Evolutionary conservation across 92 coral and sea anemone genomes (phyloP).

Genomic region (Phenganax subtilis): DNA sequence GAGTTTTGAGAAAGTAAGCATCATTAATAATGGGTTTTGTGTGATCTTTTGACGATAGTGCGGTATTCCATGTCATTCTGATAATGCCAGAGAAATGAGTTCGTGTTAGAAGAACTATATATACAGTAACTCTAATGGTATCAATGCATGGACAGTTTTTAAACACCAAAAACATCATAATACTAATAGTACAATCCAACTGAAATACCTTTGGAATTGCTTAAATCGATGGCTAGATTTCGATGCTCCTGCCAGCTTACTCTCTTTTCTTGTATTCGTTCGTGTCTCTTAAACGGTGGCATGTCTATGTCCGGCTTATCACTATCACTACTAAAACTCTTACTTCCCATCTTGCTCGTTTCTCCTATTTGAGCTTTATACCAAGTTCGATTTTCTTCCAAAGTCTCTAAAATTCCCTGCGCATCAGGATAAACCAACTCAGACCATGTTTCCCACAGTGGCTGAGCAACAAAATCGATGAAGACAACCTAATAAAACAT

Average conservation of each 20-base stretch:
- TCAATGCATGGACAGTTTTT: neutral
- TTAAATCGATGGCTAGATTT: slow-evolving; percentile 86
- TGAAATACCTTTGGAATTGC: slow-evolving; percentile 52
- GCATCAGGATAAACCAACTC: slow-evolving; percentile 93
- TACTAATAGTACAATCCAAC: neutral
- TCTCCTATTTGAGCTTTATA: slow-evolving; percentile 81
- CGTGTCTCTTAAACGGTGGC: slow-evolving; percentile 57
- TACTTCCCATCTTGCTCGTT: slow-evolving; percentile 2
- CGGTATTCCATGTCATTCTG: no score
- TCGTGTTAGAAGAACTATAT: no score
- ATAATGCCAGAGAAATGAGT: no score
- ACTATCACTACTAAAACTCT: slow-evolving; percentile 63
- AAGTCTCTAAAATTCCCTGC: slow-evolving; percentile 75
- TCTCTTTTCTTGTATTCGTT: slow-evolving; percentile 68
- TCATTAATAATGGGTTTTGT: no score
- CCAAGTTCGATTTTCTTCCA: slow-evolving; percentile 94
- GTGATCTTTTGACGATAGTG: no score
- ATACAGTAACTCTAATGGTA: no score
- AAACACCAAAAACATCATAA: neutral
- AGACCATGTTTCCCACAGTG: slow-evolving; percentile 99
- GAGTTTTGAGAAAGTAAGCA: no score
- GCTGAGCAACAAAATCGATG: slow-evolving; percentile 96
- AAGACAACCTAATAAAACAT: slow-evolving; percentile 70
- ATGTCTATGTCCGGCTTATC: slow-evolving; percentile 54
- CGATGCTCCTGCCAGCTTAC: slow-evolving; percentile 98